Base-by-base conservation (phyloP, 1,140 invertebrate species). In the Manduca sexta region DNA sequence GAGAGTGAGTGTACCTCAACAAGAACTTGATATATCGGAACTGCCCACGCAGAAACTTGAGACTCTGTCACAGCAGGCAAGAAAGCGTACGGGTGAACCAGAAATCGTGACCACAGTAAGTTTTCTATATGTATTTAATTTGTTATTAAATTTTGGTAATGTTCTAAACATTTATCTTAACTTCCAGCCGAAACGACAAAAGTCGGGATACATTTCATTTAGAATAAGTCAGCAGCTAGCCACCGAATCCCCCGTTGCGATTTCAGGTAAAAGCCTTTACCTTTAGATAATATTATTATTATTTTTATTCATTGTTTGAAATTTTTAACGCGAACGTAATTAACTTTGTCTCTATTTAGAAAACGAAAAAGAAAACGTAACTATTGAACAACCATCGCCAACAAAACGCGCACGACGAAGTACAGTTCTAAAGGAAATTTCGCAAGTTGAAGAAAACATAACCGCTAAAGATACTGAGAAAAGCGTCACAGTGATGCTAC, bases 351-450 rank as follows among this genome's bases (percentile, higher is more conserved):
- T 11, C 11, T 33, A 37, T 35, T 16, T 34, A 69, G 69, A 67
- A 54, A 45, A 52, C 1, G 62, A 77, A n/a, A 79, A 77, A 45
- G 77, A 78, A 60, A 80, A 80, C 14, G 52, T 70, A 17, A 55
- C 65, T 0, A 41, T 45, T 3, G 60, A 12, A 60, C 50, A 31
- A 5, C 51, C 56, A 49, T 21, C 37, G 21, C 26, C 11, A n/a
- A n/a, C 12, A 12, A n/a, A n/a, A 3, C 34, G 14, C 2, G 2
- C 34, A 6, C 34, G 34, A 2, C n/a, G 34, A 1, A 35, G 14
- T 13, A 35, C 34, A 6, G 14, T 35, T 1, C 14, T 35, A 1
- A 10, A 11, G 31, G 21, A 26, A 21, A 42, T 14, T 15, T 17
- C 6, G 11, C 31, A 29, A 30, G 3, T 26, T 3, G 10, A 8